These are phyloP conservation scores for Strigamia transsilvanica DNA, from an alignment of 2,888 invertebrate genomes.

Conservation along the genomic window DNA sequence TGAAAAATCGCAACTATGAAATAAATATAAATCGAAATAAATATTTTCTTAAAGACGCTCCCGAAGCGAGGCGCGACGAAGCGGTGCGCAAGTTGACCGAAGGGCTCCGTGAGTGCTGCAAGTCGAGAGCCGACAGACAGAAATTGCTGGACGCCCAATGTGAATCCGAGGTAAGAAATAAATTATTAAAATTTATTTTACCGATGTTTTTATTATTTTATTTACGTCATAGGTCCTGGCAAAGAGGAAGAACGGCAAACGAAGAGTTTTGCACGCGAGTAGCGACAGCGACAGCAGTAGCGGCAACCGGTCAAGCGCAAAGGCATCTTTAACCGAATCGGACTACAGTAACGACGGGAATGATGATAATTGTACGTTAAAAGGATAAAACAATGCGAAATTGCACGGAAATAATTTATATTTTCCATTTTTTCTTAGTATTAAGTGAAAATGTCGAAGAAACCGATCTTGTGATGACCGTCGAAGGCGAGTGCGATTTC, in stretches of 20 bases:
- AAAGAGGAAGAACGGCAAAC: neutral
- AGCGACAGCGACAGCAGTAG: neutral
- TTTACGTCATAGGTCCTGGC: neutral
- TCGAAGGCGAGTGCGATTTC: neutral
- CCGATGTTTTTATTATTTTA: neutral
- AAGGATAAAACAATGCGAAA: no score
- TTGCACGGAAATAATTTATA: no score
- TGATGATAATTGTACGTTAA: neutral
- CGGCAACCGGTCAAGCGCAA: neutral
- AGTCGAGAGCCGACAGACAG: neutral
- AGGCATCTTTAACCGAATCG: neutral
- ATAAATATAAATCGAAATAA: neutral
- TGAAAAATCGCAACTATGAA: neutral
- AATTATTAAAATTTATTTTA: neutral
- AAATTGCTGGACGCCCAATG: neutral
- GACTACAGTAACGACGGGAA: neutral
- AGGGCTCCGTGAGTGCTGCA: neutral
- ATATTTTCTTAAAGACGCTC: neutral
- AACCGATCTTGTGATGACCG: conserved; percentile 3
- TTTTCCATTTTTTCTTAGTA: no score
- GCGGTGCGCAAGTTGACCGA: neutral
- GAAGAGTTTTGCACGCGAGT: neutral
- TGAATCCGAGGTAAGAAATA: neutral
- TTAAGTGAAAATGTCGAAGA: neutral
- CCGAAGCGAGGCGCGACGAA: neutral